Percentiles rank a stretch among this genome's conserved stretches.
These are phyloP conservation scores for Xestoiulus laeticollis DNA, from an alignment of 2,888 invertebrate species.

Conservation along the genomic window DNA sequence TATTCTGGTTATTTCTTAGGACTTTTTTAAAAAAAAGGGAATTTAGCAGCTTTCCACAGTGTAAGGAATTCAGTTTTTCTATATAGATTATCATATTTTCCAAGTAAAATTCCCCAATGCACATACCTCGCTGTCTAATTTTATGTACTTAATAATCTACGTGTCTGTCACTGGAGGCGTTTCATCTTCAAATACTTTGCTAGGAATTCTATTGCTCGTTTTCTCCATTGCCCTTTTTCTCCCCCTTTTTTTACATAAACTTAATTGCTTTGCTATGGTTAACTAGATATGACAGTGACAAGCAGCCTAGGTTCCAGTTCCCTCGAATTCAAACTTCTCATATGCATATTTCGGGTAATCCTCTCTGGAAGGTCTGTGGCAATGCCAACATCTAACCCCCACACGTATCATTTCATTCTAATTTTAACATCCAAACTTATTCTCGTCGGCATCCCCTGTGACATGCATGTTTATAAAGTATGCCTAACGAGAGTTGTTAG, in stretches of 20 bases:
- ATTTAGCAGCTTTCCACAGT: not conserved
- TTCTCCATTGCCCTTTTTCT: not conserved
- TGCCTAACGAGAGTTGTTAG: no score
- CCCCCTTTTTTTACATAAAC: not conserved
- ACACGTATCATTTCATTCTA: not conserved
- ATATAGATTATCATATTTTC: not conserved
- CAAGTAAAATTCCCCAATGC: not conserved
- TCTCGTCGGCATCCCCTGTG: not conserved
- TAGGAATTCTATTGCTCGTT: not conserved
- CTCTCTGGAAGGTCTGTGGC: not conserved
- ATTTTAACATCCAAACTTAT: not conserved
- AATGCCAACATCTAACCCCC: not conserved
- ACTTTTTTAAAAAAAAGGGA: not conserved
- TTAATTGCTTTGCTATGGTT: not conserved
- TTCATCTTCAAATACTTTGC: not conserved
- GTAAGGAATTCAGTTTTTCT: not conserved
- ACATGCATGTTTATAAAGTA: no score
- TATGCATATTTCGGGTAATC: not conserved
- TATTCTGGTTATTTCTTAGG: not conserved
- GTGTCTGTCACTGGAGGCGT: not conserved
- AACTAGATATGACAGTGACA: not conserved
- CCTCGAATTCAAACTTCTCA: not conserved
- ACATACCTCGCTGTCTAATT: not conserved
- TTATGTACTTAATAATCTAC: not conserved
- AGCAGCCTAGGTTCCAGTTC: not conserved